These are phyloP conservation scores for Atta colombica DNA, from an alignment of 1,140 invertebrate species.

Conservation along the genomic window DNA sequence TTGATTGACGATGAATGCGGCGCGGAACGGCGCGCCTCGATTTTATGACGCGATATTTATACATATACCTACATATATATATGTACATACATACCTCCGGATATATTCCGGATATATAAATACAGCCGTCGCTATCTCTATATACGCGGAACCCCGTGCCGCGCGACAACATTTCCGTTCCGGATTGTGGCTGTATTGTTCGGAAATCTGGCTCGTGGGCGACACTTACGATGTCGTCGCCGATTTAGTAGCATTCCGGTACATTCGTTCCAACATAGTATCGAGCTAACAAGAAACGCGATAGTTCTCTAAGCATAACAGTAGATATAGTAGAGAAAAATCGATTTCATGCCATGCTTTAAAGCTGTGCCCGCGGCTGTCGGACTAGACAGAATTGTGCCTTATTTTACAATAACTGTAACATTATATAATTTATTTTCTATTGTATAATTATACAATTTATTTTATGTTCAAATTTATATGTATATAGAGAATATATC, in stretches of 20 bases:
- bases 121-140: constrained; percentile 52
- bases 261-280: constrained; percentile 9
- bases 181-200: constrained; percentile 47
- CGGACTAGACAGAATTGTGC: background rate
- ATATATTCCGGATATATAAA: constrained; percentile 68
- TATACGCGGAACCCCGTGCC: constrained; percentile 44
- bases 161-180: constrained; percentile 65
- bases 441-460: background rate
- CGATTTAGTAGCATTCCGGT: constrained; percentile 34
- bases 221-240: constrained; percentile 38
- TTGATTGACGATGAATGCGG: constrained; percentile 70
- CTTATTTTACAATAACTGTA: no score
- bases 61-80: constrained; percentile 2
- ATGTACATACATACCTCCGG: constrained; percentile 17
- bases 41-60: constrained; percentile 70
- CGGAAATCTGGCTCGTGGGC: constrained; percentile 61
- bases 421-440: background rate
- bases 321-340: constrained; percentile 14
- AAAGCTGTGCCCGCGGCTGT: background rate
- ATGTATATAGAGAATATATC: background rate
- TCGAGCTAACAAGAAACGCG: constrained; percentile 27
- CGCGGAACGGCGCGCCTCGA: constrained; percentile 68
- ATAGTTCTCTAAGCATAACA: background rate
- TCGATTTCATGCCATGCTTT: background rate
- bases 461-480: background rate